Conservation (phyloP, 2,797 vertebrate species). For the Muscicapa striata region DNA sequence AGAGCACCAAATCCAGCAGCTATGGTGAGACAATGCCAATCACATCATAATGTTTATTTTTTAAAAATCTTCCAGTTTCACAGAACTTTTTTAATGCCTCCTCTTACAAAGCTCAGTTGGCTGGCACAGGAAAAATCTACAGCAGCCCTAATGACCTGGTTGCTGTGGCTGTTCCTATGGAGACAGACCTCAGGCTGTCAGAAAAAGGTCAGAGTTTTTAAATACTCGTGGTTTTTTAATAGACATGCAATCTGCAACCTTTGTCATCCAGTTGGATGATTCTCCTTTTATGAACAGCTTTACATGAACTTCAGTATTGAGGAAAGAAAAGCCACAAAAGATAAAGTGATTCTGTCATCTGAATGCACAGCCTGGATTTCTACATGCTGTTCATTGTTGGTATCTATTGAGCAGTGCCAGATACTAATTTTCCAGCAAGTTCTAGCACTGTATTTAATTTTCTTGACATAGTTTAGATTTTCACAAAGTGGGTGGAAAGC, state of each 20-base stretch:
- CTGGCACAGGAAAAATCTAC: background rate
- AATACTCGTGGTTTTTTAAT: accelerated
- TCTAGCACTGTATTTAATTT: background rate
- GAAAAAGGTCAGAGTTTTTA: background rate
- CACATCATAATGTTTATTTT: background rate
- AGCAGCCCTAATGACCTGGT: background rate
- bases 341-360: background rate
- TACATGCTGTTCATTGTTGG: background rate
- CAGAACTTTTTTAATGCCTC: background rate
- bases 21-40: background rate
- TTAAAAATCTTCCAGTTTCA: background rate
- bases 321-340: background rate
- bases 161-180: background rate
- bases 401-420: background rate
- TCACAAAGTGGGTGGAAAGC: background rate
- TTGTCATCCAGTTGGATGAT: background rate
- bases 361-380: background rate
- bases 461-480: background rate
- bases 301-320: background rate
- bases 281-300: background rate
- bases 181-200: background rate
- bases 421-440: background rate
- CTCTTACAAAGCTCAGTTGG: background rate
- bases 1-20: background rate
- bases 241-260: background rate